Base-by-base conservation (phyloP, 1,140 invertebrate species). In the Manduca sexta region DNA sequence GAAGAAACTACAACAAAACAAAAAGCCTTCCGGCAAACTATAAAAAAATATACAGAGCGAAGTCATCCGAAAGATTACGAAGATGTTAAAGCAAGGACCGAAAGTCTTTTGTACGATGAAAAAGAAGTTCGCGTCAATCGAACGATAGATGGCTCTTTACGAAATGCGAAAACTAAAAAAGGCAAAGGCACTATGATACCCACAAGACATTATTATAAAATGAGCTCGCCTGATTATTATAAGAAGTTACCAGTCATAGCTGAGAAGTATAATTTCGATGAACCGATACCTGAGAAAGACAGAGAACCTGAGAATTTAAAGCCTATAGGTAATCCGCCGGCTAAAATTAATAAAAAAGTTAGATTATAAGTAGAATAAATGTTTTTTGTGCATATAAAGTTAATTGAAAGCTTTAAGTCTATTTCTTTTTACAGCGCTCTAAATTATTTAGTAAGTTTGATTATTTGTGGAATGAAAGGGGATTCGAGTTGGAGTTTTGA, bases 211-310 rank as follows among this genome's bases (percentile, higher is more conserved):
- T 40, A 45, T 2, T 76, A 58, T 48, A 72, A 55, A 38, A 56
- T 74, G 14, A 56, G 50, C 14, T 69, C 68, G 4, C 75, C 75
- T 0, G 64, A 74, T 49, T 81, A 74, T 45, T 67, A 65, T 11
- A 67, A 53, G 3, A 71, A 64, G 13, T 40, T 74, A 13, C 72
- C 79, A 1, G 56, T 53, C 0, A 41, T 72, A 1, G 74, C 62
- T 2, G 74, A 84, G 34, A 68, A 56, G 43, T 84, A 79, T 26
- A 60, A 79, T 42, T 77, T 80, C 17, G 44, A 74, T 33, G 79
- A 83, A 42, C 77, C 77, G 0, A 26, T 83, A 6, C 79, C 79
- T 38, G 77, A 77, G 34, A 59, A 45, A 8, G 79, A 83, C 40
- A 64, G 72, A 37, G 56, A 67, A 44, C 54, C 60, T 7, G 72